These are phyloP conservation scores for Orthonevra nobilis DNA, from an alignment of 2,888 invertebrate species.

Conservation along the genomic window DNA sequence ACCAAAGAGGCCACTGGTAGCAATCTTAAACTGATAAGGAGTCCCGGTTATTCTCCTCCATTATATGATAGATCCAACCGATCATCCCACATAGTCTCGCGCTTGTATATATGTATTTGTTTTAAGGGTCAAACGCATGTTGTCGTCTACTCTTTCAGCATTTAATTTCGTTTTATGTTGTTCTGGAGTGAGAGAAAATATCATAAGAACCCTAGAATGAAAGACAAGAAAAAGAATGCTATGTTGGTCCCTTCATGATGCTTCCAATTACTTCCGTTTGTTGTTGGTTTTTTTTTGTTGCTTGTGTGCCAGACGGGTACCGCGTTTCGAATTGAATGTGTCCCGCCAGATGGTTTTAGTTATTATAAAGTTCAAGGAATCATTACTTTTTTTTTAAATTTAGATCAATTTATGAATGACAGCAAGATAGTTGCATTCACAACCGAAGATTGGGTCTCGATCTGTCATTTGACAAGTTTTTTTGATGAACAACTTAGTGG, in stretches of 20 bases:
- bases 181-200: conserved; percentile 24
- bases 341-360: conserved; percentile 63
- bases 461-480: conserved; percentile 31
- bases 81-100: conserved; percentile 12
- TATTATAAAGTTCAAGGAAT: conserved; percentile 61
- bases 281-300: conserved; percentile 7
- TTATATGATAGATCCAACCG: conserved; percentile 39
- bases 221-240: conserved; percentile 13
- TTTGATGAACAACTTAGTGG: conserved; percentile 6
- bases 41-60: conserved; percentile 60
- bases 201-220: neutral
- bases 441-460: no score
- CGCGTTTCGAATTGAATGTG: conserved; percentile 54
- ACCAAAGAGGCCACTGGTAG: no score
- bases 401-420: conserved; percentile 49
- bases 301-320: neutral
- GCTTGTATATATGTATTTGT: neutral
- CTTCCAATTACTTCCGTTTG: conserved; percentile 65
- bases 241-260: neutral
- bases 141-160: conserved; percentile 24
- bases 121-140: conserved; percentile 55
- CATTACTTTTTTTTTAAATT: conserved; percentile 24
- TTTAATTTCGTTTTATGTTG: conserved; percentile 42
- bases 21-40: conserved; percentile 64
- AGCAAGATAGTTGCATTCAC: no score